Conservation (phyloP, 1,140 invertebrate species). For the Achatina immaculata region DNA sequence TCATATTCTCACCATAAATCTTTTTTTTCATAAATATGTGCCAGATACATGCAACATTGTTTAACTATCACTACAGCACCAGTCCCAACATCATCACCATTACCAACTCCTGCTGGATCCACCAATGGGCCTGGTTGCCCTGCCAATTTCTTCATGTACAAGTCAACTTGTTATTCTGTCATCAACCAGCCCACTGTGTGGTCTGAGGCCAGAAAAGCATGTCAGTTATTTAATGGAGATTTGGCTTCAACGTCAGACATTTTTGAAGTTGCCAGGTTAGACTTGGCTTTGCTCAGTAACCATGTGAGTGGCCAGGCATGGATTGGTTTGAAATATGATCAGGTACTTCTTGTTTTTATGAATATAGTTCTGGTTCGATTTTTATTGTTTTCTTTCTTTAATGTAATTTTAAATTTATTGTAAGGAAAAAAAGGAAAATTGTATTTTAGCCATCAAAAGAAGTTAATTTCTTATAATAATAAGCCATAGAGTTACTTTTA, state of each 20-base stretch:
- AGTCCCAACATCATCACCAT: not conserved
- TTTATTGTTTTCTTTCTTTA: too few species aligned
- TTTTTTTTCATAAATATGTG: too few species aligned
- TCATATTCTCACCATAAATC: too few species aligned
- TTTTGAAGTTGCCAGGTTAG: slow-evolving; percentile 24
- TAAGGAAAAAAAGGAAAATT: too few species aligned
- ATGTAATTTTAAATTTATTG: too few species aligned
- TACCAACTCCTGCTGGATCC: not conserved
- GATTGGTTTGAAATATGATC: slow-evolving; percentile 26
- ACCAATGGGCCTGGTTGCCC: not conserved
- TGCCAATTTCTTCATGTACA: not conserved
- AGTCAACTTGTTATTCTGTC: slow-evolving; percentile 8
- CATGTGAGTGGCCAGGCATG: not conserved
- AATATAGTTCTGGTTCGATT: not conserved
- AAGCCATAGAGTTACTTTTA: too few species aligned
- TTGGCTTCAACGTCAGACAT: slow-evolving; percentile 21
- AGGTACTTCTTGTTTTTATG: too few species aligned
- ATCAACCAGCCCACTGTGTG: not conserved
- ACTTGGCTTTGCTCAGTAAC: not conserved
- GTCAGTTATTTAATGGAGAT: slow-evolving; percentile 17
- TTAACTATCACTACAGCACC: not conserved
- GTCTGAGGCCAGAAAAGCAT: slow-evolving; percentile 10
- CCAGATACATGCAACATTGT: too few species aligned
- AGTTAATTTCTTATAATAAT: too few species aligned
- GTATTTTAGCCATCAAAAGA: too few species aligned